phyloP scores from a whole-genome alignment of 2,888 invertebrate species.

The Rhamphomyia laevipes region DNA sequence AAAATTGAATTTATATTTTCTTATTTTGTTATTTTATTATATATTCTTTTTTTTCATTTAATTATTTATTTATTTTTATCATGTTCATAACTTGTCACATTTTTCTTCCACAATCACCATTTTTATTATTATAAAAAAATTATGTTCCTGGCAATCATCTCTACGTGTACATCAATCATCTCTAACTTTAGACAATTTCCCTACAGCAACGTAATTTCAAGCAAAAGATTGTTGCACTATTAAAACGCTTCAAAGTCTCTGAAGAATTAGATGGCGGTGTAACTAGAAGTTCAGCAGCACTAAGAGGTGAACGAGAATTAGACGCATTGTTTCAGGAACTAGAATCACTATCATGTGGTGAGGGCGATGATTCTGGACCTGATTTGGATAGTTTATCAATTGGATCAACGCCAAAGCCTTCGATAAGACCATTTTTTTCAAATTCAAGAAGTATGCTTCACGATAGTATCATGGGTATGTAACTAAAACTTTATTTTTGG shows the following conservation, averaged over 20 bases:
- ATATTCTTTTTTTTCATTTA: no score
- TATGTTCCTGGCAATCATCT: no score
- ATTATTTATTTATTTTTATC: no score
- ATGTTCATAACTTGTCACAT: no score
- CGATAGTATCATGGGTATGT: constrained; percentile 23
- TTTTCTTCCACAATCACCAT: no score
- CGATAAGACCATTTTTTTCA: constrained; percentile 88
- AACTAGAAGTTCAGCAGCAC: constrained; percentile 43
- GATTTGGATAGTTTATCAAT: constrained; percentile 94
- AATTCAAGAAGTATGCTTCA: constrained; percentile 69
- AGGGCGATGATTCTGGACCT: constrained; percentile 80
- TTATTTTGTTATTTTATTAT: no score
- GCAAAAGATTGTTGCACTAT: constrained; percentile 88
- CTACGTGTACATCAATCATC: background rate
- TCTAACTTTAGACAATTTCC: constrained; percentile 29
- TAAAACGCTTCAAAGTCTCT: constrained; percentile 86
- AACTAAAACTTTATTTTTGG: background rate
- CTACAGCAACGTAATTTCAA: constrained; percentile 85
- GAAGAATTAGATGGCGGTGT: constrained; percentile 73
- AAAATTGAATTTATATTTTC: no score
- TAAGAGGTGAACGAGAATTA: constrained; percentile 74
- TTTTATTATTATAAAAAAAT: no score
- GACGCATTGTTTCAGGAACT: constrained; percentile 93
- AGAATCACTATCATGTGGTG: constrained; percentile 80
- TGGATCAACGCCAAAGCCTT: constrained; percentile 93